A percentile compares a stretch with the other conserved stretches of the same genome.
Evolutionary conservation across 1,140 invertebrate genomes (phyloP).

Genomic region (Brachystomella parvula): DNA sequence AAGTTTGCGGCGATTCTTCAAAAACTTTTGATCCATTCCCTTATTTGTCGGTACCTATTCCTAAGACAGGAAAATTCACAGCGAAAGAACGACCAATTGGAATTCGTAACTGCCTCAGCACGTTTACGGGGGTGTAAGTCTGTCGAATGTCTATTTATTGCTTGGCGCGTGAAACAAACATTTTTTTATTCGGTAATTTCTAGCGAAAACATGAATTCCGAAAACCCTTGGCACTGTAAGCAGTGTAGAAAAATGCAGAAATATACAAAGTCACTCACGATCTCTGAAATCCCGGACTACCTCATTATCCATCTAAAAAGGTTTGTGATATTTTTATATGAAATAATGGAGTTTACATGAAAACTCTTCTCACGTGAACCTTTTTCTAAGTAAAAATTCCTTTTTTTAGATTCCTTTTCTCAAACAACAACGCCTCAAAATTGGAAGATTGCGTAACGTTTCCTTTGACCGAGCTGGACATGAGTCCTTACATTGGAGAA

Average conservation of each 20-base stretch:
- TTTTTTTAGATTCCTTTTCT: constrained; percentile 61
- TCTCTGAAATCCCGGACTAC: constrained; percentile 61
- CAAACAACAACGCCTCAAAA: constrained; percentile 60
- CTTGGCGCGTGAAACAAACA: too few species aligned
- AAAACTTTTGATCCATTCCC: too few species aligned
- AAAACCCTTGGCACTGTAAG: constrained; percentile 66
- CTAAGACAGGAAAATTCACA: too few species aligned
- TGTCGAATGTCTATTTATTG: too few species aligned
- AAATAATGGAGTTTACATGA: too few species aligned
- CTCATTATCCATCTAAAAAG: constrained; percentile 64
- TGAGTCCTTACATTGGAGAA: constrained; percentile 42
- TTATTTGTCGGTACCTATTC: too few species aligned
- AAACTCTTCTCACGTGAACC: background rate
- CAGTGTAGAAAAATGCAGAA: constrained; percentile 57
- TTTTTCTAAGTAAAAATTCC: constrained; percentile 15
- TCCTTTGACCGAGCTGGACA: constrained; percentile 53
- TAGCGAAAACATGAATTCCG: constrained; percentile 59
- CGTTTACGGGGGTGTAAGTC: too few species aligned
- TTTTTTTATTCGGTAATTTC: too few species aligned
- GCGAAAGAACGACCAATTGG: too few species aligned
- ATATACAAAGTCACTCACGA: constrained; percentile 60
- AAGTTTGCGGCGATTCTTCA: too few species aligned
- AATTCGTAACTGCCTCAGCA: too few species aligned
- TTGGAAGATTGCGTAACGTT: constrained; percentile 60
- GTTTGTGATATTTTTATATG: too few species aligned